Percentiles rank a stretch among this genome's conserved stretches.
Conservation (phyloP, 2,797 vertebrate species). For the Staurois parvus region DNA sequence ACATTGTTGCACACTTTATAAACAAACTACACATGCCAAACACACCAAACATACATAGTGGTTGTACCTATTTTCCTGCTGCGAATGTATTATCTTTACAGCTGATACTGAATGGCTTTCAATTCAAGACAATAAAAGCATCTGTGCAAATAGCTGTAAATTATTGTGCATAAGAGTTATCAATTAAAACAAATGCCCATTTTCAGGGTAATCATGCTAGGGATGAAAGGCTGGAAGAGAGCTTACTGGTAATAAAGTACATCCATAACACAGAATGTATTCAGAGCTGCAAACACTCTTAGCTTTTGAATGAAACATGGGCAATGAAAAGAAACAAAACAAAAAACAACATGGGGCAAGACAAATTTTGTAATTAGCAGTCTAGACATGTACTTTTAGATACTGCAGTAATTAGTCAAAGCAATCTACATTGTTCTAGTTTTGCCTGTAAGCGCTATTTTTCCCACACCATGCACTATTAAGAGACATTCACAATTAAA, state of each 20-base stretch:
- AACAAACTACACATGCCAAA: too few relatives aligned
- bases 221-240: not conserved
- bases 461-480: slow-evolving; percentile 46
- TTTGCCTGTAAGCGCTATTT: slow-evolving; percentile 54
- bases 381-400: slow-evolving; percentile 58
- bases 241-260: slow-evolving; percentile 56
- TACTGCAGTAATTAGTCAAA: slow-evolving; percentile 59
- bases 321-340: slow-evolving; percentile 64
- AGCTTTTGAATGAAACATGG: slow-evolving; percentile 64
- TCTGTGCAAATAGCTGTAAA: not conserved
- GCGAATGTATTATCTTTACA: not conserved
- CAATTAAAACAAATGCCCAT: slow-evolving; percentile 9
- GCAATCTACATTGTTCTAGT: slow-evolving; percentile 47
- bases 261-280: slow-evolving; percentile 66
- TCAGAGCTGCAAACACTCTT: slow-evolving; percentile 63
- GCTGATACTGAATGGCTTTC: slow-evolving; percentile 65
- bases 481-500: slow-evolving; percentile 36
- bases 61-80: too few relatives aligned
- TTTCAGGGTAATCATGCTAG: slow-evolving; percentile 18
- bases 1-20: too few relatives aligned
- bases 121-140: slow-evolving; percentile 62
- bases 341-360: slow-evolving; percentile 54
- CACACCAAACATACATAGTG: too few relatives aligned
- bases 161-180: slow-evolving; percentile 3
- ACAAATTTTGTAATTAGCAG: slow-evolving; percentile 52